These are phyloP conservation scores for Neocloeon triangulifer DNA, from an alignment of 1,140 invertebrate genomes.

Conservation along the genomic window DNA sequence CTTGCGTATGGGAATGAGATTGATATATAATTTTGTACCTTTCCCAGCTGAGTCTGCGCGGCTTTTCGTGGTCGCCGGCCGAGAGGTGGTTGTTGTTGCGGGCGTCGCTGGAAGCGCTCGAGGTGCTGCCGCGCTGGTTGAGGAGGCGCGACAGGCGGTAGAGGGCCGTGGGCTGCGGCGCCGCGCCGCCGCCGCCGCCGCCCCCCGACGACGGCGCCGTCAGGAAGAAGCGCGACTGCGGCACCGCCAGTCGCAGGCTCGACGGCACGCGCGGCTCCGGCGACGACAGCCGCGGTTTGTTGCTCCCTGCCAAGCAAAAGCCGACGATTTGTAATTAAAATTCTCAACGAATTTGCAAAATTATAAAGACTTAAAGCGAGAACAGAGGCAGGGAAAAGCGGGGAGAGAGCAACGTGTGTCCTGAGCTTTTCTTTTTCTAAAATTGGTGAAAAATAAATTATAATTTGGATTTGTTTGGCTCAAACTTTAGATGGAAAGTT, in stretches of 20 bases:
- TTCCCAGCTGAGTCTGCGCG: conserved; percentile 52
- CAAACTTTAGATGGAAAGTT: too few relatives aligned
- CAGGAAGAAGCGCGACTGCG: not conserved
- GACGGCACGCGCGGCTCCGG: not conserved
- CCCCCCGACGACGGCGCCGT: not conserved
- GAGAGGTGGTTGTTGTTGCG: conserved; percentile 11
- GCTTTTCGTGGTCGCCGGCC: conserved; percentile 21
- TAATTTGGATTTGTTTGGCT: too few relatives aligned
- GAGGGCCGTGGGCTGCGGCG: conserved; percentile 23
- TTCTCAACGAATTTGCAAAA: too few relatives aligned
- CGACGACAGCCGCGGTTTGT: not conserved
- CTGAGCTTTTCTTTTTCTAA: too few relatives aligned
- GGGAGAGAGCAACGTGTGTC: too few relatives aligned
- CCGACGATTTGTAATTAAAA: too few relatives aligned
- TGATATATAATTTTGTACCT: conserved; percentile 20
- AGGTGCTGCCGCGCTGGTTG: conserved; percentile 27
- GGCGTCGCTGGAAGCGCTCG: conserved; percentile 8
- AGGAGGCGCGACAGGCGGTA: conserved; percentile 41
- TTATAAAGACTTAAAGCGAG: too few relatives aligned
- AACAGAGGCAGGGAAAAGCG: too few relatives aligned
- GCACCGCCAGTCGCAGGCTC: not conserved
- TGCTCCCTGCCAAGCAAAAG: not conserved
- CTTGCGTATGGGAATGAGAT: not conserved
- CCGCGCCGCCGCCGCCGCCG: not conserved
- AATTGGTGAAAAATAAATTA: too few relatives aligned